Base-by-base conservation (phyloP, 2,797 vertebrate genomes). In the Danio albolineatus region DNA sequence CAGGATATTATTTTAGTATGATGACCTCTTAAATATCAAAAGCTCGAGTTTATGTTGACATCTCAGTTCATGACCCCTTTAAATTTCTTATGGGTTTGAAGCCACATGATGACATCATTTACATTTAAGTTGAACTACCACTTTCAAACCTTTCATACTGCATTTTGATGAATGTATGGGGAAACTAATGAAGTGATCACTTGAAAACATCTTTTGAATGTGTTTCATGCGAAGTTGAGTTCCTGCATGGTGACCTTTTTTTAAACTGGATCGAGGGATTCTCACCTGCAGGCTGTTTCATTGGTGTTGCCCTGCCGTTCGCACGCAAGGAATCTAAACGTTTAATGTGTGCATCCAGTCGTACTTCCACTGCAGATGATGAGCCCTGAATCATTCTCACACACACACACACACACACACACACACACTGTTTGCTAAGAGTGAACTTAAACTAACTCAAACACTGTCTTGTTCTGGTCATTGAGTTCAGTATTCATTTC, bases 291-390 rank as follows among this genome's bases (percentile, higher is more conserved):
- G 65, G 79, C 77, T n/a, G 51, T 76, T 80, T 81, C 53, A 54
- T 84, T 76, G 82, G 80, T 61, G 69, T 72, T 82, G 60, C 53
- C 70, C 66, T 61, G 61, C 19, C 19, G 70, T 91, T 94, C 89
- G 90, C 92, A 92, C 90, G 90, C 90, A 17, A 91, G 83, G 79
- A 88, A 83, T 90, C 60, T 81, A 65, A 89, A 73, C 60, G 43
- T 75, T 81, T 90, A 87, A 91, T 82, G 84, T 79, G 88, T 81
- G 89, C 89, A 89, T 83, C 81, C 86, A 90, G 81, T 84, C 87
- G 1, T 76, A 86, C 86, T 88, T 92, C 90, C 88, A 59, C 12
- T 19, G 79, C 13, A 60, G 77, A 72, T 74, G 19, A 77, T 82
- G 62, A 84, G 73, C 51, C 41, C 49, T 77, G 73, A 64, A 49